Base-by-base conservation (phyloP, 1,140 invertebrate genomes). In the Ylistrum balloti region DNA sequence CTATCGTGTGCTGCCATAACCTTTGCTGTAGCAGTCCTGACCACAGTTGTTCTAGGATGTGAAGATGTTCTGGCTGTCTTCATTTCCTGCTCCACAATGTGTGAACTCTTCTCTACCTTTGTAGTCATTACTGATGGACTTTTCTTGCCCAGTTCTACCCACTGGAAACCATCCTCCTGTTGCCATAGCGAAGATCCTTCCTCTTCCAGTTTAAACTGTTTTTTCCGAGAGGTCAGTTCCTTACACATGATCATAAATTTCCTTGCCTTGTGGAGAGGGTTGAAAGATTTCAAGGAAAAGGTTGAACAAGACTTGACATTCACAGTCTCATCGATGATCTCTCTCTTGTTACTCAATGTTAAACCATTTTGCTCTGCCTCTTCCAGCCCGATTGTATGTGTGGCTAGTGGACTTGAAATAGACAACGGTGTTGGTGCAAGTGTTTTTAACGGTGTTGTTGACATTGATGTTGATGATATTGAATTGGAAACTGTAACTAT, bases 161-260 rank as follows among this genome's bases (percentile, higher is more conserved):
- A 74, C 22, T 74, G 56, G 22, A 74, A 74, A 5, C 56, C 56
- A 28, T 74, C 56, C 56, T 74, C 56, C n/a, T 74, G 56, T 74
- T 74, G 56, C 56, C 56, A 74, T 74, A n/a, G 56, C 13, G 17
- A 9, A 5, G 17, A 28, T 74, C 56, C 56, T 74, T n/a, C 56
- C n/a, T 74, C 9, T 28, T 28, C 56, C 22, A 74, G 56, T 74
- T 74, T 74, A 0, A 74, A 9, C n/a, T 74, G 56, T 74, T 28
- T 74, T n/a, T 74, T 74, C 13, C 56, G n/a, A 74, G 56, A 74
- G 5, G 56, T 74, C 56, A 74, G 56, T 28, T 74, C 56, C 22
- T 74, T 74, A n/a, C 56, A 74, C 56, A 28, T 74, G 56, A n/a
- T 74, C 56, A 74, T 74, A 74, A 74, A 74, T 74, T 74, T 74